Conservation (phyloP, 1,140 invertebrate genomes). For the Euglossa dilemma region DNA sequence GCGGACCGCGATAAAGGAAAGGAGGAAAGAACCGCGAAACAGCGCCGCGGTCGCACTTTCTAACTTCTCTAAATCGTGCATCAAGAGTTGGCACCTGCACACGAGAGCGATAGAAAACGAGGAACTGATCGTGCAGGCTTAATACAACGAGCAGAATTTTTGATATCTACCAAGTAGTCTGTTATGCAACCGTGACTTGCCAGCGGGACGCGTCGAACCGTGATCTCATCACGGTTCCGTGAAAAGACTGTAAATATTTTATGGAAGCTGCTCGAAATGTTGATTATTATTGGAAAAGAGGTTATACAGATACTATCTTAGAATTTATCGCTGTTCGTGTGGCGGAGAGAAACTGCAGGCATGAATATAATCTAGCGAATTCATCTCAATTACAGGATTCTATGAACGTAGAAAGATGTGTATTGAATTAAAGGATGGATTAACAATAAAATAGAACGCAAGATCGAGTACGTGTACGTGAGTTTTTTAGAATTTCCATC, state of each 20-base stretch:
- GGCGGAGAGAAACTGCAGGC: background rate
- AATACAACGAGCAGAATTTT: background rate
- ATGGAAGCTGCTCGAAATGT: background rate
- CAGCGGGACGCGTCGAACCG: constrained; percentile 3
- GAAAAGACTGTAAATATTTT: constrained; percentile 31
- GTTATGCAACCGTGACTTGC: constrained; percentile 6
- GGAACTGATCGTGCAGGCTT: background rate
- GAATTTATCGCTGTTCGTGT: background rate
- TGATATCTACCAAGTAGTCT: background rate
- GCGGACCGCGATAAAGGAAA: constrained; percentile 14
- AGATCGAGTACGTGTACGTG: background rate
- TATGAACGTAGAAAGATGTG: too few species aligned
- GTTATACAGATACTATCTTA: too few species aligned
- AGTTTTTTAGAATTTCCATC: background rate
- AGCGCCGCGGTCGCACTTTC: constrained; percentile 35
- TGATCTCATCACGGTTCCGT: constrained; percentile 19
- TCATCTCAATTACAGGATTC: too few species aligned
- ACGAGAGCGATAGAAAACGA: background rate
- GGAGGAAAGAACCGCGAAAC: constrained; percentile 2
- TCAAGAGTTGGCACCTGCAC: constrained; percentile 14
- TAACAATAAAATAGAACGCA: too few species aligned
- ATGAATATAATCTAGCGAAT: background rate
- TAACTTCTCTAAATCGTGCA: constrained; percentile 41
- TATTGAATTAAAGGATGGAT: too few species aligned
- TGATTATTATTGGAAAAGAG: background rate